These are phyloP conservation scores for Acheta domesticus DNA, from an alignment of 2,888 invertebrate species.

Conservation along the genomic window DNA sequence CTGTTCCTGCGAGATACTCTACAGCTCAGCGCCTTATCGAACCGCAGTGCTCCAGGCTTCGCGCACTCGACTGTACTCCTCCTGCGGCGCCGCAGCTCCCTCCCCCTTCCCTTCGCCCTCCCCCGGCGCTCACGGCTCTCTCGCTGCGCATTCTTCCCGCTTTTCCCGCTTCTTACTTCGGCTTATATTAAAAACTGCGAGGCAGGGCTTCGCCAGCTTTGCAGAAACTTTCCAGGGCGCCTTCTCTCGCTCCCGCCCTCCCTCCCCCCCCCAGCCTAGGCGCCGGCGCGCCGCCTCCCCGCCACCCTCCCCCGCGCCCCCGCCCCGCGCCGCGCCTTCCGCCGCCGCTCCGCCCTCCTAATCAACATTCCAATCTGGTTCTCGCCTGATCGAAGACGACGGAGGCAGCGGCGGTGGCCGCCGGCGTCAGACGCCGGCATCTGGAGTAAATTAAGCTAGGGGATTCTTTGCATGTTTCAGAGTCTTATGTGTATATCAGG, in stretches of 20 bases:
- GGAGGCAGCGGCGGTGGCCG: conserved; percentile 24
- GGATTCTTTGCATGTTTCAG: conserved; percentile 35
- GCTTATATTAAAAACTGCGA: conserved; percentile 33
- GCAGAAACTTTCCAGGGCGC: conserved; percentile 30
- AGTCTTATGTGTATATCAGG: conserved; percentile 27
- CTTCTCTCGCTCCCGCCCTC: conserved; percentile 40
- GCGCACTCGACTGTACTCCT: too few relatives aligned
- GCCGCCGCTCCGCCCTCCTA: conserved; percentile 32
- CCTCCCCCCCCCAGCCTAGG: conserved; percentile 38
- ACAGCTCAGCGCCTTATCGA: too few relatives aligned
- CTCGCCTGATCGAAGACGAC: conserved; percentile 36
- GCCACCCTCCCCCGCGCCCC: conserved; percentile 40
- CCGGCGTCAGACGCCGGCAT: conserved; percentile 22
- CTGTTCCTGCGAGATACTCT: too few relatives aligned
- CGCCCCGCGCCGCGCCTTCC: conserved; percentile 27
- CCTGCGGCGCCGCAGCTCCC: not conserved
- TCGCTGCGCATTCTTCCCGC: not conserved
- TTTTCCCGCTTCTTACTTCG: conserved; percentile 19
- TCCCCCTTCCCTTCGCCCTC: not conserved
- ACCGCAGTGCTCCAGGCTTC: too few relatives aligned
- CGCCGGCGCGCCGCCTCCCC: conserved; percentile 35
- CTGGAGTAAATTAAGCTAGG: conserved; percentile 34
- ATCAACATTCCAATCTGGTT: conserved; percentile 36
- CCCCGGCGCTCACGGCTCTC: not conserved
- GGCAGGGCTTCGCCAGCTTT: conserved; percentile 22